Percentiles rank a stretch among this genome's conserved stretches.
Conservation (phyloP, 2,797 vertebrate genomes). For the Dromococcyx pavoninus region DNA sequence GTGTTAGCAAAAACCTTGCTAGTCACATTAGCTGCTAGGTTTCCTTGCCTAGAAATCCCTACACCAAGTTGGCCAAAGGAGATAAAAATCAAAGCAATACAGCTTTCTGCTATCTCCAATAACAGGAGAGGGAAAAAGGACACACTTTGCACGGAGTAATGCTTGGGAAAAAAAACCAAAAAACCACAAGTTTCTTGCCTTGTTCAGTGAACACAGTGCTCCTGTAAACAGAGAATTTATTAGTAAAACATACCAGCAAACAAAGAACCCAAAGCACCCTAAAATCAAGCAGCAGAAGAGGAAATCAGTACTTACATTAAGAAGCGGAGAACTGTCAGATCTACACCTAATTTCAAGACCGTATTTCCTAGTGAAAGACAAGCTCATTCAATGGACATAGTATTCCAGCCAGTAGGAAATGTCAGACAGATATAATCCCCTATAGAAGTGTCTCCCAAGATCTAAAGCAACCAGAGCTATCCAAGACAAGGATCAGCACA, state of each 20-base stretch:
- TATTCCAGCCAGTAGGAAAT: neutral
- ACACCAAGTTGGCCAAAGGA: neutral
- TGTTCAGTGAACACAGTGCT: neutral
- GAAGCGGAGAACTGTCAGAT: neutral
- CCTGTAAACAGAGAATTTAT: neutral
- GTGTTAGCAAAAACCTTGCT: neutral
- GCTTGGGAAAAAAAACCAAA: neutral
- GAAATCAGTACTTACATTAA: conserved; percentile 18
- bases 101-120: neutral
- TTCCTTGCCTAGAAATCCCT: neutral
- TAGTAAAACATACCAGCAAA: neutral
- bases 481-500: neutral
- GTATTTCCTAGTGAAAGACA: neutral
- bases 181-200: neutral
- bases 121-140: neutral
- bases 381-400: neutral
- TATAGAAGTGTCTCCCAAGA: neutral
- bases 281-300: neutral
- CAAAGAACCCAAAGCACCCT: neutral
- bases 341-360: neutral
- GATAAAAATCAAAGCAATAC: neutral
- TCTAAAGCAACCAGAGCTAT: neutral
- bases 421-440: neutral
- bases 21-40: neutral
- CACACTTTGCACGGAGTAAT: neutral